phyloP scores from a whole-genome alignment of 2,888 invertebrate genomes.

The Leucophenga maculata region DNA sequence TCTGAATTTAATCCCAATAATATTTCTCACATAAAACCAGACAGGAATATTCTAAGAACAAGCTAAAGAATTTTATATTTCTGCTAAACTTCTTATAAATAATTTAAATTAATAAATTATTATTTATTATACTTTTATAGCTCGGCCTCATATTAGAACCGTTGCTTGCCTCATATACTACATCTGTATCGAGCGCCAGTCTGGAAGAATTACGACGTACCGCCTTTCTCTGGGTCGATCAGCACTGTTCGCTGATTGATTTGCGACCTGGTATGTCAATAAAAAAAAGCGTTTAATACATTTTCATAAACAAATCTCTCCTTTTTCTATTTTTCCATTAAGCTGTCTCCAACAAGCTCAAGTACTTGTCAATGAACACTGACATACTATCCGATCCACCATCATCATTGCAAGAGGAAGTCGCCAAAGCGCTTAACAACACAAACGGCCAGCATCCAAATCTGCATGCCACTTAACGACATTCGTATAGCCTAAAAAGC shows the following conservation, averaged over 20 bases:
- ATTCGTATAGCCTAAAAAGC: not conserved
- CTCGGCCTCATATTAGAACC: conserved; percentile 93
- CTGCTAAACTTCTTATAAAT: no score
- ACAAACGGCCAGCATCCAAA: conserved; percentile 69
- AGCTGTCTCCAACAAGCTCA: conserved; percentile 94
- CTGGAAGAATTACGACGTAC: conserved; percentile 93
- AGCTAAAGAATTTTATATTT: no score
- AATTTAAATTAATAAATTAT: not conserved
- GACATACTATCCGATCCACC: conserved; percentile 91
- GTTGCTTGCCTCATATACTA: conserved; percentile 90
- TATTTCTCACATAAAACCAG: no score
- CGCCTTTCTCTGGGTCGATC: conserved; percentile 94
- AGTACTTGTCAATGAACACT: conserved; percentile 91
- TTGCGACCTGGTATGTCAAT: conserved; percentile 86
- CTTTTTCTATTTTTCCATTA: conserved; percentile 58
- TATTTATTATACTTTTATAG: conserved; percentile 72
- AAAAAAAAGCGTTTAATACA: conserved; percentile 5
- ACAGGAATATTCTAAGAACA: no score
- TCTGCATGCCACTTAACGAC: conserved; percentile 64
- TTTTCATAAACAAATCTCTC: not conserved
- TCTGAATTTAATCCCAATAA: no score
- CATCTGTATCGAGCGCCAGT: conserved; percentile 92
- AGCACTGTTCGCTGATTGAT: conserved; percentile 94
- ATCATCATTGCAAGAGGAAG: conserved; percentile 90
- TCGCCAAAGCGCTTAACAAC: conserved; percentile 80